Evolutionary conservation across 2,113 vertebrate species (phyloP), one percentile per base, ranked within the genome.

Genomic region (Condylura cristata): DNA sequence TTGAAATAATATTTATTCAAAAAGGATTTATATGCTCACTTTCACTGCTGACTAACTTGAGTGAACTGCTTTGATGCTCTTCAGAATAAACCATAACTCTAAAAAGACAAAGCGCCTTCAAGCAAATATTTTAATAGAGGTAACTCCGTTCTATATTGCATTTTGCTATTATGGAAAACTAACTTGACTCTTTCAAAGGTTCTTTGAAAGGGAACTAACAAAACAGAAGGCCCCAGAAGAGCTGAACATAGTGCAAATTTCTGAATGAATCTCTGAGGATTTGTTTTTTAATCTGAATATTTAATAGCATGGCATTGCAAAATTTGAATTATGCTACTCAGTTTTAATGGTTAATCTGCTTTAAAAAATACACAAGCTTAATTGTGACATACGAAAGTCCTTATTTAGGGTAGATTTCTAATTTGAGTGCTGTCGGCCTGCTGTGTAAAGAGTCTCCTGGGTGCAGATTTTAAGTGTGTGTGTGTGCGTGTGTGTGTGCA

Each of bases 381-480:
- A 98, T 98, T 97, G 97, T 98, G 97, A 98, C 97, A 98, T 97
- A 98, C 6, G 85, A 97, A 98, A 98, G 97, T 98, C 97, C 98
- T 98, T 98, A 98, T 98, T 98, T 98, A 98, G 97, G 98, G 97
- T 97, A 96, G 97, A 97, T 97, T 98, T 98, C 97, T 98, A 98
- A 98, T 98, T 98, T 98, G 98, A 98, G 96, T 96, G 97, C 96
- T 98, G 97, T 97, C 74, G 96, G 96, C 97, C 98, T 98, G 98
- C 98, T 98, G 98, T 94, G 97, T 98, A 98, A 98, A 98, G 98
- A 98, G 98, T 98, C 98, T 98, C 98, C 95, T 96, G 98, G 98
- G 98, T 96, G 97, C 34, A 87, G 88, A 92, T 96, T 98, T 98
- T 98, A 97, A 97, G 96, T 93, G 96, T 80, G 94, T 86, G 95